These are phyloP conservation scores for Melanargia galathea DNA, from an alignment of 2,888 invertebrate species.

Conservation along the genomic window DNA sequence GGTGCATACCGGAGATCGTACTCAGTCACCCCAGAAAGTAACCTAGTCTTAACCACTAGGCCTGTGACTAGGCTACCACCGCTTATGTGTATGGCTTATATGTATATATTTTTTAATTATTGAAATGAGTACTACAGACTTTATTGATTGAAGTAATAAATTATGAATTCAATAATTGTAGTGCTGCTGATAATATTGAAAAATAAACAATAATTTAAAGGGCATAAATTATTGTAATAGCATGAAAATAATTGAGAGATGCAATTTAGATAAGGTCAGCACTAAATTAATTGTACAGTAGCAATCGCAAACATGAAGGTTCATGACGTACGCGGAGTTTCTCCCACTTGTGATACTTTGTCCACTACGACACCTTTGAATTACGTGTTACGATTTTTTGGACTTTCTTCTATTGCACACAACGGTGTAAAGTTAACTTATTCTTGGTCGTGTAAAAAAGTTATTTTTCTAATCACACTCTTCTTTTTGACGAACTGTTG, in stretches of 20 bases:
- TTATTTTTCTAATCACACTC: not conserved
- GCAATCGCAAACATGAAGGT: not conserved
- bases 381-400: not conserved
- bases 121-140: too few species aligned
- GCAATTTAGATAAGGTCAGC: not conserved
- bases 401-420: constrained; percentile 2
- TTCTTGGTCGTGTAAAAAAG: constrained; percentile 11
- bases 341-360: constrained; percentile 9
- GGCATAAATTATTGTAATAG: not conserved
- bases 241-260: constrained; percentile 12
- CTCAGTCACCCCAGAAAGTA: too few species aligned
- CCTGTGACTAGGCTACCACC: too few species aligned
- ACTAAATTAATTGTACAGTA: not conserved
- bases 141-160: not conserved
- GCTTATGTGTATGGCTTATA: too few species aligned
- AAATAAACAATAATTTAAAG: constrained; percentile 1
- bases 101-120: too few species aligned
- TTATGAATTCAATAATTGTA: not conserved
- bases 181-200: not conserved
- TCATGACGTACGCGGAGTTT: not conserved
- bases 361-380: not conserved
- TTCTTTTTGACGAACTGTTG: not conserved
- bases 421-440: constrained; percentile 8
- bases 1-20: too few species aligned
- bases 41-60: too few species aligned